Base-by-base conservation (phyloP, 2,113 vertebrate species). In the Lepus timidus region DNA sequence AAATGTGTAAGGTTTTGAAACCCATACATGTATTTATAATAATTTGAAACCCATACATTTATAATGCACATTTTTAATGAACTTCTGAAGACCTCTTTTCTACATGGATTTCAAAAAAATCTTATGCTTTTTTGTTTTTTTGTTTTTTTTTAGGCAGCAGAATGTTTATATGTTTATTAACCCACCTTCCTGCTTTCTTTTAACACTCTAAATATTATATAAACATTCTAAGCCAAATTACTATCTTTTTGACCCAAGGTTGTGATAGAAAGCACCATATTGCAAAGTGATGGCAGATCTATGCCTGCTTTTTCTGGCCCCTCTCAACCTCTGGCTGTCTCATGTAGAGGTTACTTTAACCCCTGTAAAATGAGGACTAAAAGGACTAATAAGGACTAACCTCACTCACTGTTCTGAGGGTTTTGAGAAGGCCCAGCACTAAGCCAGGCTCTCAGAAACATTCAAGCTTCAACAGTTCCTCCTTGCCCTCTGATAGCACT, bases 121-220 rank as follows among this genome's bases (percentile, higher is more conserved):
- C 19, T 58, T 58, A 17, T 20, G 12, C 9, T 55, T 55, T 55
- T 55, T 33, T 33, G 33, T 33, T 33, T 33, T 33, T 33, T 33
- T 33, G 33, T 33, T 9, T 62, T 88, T 52, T 78, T 95, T 92
- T 58, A 91, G 96, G 94, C 85, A 97, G 90, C 94, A 95, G 90
- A 88, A 36, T 36, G 36, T 36, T 36, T 36, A 36, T 36, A 88
- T n/a, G 90, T 97, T 96, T 96, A 97, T 97, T 97, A 71, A 96
- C 31, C 62, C 79, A 94, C 20, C 33, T 88, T 96, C 86, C 52
- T 87, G 27, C 20, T 94, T 55, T 90, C 31, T 90, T 90, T 36
- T 36, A 36, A 36, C 36, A 36, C 36, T 36, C 36, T 36, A 36
- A 36, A 36, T 36, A 36, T 36, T 51, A 36, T 36, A 82, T 70